phyloP scores from a whole-genome alignment of 2,113 vertebrate genomes.

The Sterrhoptilus dennistouni region DNA sequence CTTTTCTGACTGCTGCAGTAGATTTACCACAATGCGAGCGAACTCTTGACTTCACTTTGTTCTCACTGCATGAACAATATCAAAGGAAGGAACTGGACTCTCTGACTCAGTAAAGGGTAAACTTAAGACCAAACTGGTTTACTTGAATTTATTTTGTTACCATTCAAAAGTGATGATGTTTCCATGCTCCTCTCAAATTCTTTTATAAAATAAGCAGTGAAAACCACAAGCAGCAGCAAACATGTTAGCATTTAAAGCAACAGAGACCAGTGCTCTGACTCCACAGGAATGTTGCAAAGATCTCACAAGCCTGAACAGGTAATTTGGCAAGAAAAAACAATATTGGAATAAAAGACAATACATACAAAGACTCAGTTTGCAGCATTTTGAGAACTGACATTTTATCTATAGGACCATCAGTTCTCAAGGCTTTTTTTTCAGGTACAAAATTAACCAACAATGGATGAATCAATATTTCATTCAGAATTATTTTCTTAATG shows the following conservation, averaged over 20 bases:
- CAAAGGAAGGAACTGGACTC: neutral
- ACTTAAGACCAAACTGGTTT: neutral
- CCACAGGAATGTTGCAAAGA: fast-evolving
- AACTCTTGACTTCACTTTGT: neutral
- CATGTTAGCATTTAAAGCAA: neutral
- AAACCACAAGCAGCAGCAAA: neutral
- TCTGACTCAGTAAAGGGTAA: neutral
- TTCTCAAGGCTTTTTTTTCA: neutral
- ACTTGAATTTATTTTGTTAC: neutral
- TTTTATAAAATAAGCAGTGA: neutral
- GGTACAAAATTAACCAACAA: neutral
- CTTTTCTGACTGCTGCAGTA: neutral
- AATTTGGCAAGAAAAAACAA: neutral
- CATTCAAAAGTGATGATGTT: neutral
- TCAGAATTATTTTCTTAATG: neutral
- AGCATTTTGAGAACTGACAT: neutral
- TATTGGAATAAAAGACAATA: neutral
- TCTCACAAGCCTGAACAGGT: neutral
- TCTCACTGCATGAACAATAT: neutral
- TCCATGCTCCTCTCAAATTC: neutral
- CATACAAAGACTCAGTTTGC: neutral
- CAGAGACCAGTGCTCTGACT: neutral
- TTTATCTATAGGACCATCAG: neutral
- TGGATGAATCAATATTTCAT: neutral
- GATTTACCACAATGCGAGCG: neutral